Evolutionary conservation across 2,888 invertebrate genomes (phyloP).

Genomic region (Apamea sordens): DNA sequence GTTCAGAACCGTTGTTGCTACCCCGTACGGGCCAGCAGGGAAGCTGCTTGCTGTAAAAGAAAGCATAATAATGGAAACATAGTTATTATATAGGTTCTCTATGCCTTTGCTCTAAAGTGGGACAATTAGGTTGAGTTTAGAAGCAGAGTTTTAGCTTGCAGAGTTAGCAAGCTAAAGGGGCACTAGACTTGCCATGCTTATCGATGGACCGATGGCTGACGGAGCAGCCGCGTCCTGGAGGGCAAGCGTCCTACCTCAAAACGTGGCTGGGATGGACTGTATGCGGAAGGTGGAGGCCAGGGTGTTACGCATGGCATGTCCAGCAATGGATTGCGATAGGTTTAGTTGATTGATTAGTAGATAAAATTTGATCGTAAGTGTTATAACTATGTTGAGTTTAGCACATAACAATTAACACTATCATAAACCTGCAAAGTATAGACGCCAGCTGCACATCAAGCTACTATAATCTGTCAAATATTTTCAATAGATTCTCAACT

Average conservation of each 20-base stretch:
- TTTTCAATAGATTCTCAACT: no score
- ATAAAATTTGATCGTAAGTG: no score
- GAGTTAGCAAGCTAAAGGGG: not conserved
- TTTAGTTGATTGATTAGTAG: not conserved
- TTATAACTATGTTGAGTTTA: not conserved
- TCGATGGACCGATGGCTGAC: not conserved
- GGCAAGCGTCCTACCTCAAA: not conserved
- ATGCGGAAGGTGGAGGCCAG: not conserved
- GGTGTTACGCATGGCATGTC: not conserved
- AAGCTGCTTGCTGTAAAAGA: no score
- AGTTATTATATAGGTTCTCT: no score
- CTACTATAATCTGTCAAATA: no score
- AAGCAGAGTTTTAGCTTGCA: not conserved
- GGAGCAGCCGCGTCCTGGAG: not conserved
- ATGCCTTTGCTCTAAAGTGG: not conserved
- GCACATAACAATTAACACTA: not conserved
- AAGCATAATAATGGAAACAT: no score
- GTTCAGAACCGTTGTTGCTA: no score
- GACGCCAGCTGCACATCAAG: no score
- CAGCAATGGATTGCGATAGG: not conserved
- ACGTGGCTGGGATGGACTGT: not conserved
- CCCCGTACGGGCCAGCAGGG: no score
- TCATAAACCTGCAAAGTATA: not conserved
- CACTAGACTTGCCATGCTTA: not conserved
- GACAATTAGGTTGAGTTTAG: not conserved